A percentile compares a stretch with the other conserved stretches of the same genome.
Conservation (phyloP, 2,113 vertebrate species). For the Lichenostomus cassidix region DNA sequence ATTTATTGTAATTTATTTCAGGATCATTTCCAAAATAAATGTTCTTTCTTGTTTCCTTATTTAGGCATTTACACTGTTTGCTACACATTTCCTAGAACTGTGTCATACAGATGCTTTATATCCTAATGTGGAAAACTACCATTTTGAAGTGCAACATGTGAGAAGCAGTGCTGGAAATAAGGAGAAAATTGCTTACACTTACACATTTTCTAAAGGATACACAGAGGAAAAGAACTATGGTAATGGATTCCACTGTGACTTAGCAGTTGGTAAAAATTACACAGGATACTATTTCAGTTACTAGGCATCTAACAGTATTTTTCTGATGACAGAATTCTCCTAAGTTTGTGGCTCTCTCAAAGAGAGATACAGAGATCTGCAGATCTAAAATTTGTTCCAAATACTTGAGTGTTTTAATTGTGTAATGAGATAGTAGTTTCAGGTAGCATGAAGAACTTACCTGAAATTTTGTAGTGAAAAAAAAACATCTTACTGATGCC, state of each 20-base stretch:
- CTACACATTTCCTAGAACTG: conserved; percentile 93
- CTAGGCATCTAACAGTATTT: not conserved
- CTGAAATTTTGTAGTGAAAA: not conserved
- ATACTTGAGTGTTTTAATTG: not conserved
- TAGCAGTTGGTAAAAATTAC: not conserved
- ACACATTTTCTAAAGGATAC: conserved; percentile 84
- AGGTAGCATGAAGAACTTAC: not conserved
- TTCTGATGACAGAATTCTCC: not conserved
- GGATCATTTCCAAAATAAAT: not conserved
- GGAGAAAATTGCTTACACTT: conserved; percentile 87
- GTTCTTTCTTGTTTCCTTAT: conserved; percentile 6
- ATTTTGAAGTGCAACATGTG: conserved; percentile 92
- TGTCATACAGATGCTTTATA: conserved; percentile 89
- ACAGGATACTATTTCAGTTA: not conserved
- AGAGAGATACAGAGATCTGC: not conserved
- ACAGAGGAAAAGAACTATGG: conserved; percentile 93
- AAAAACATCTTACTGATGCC: not conserved
- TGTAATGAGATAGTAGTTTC: not conserved
- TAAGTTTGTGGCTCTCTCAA: not conserved
- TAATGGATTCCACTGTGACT: conserved; percentile 55
- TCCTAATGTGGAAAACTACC: conserved; percentile 92
- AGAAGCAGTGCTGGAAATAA: conserved; percentile 72
- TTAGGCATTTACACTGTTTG: conserved; percentile 94
- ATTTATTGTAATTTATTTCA: not conserved
- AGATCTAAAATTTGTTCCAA: not conserved